phyloP scores from a whole-genome alignment of 2,888 invertebrate genomes.

The Mellilla xanthometata region DNA sequence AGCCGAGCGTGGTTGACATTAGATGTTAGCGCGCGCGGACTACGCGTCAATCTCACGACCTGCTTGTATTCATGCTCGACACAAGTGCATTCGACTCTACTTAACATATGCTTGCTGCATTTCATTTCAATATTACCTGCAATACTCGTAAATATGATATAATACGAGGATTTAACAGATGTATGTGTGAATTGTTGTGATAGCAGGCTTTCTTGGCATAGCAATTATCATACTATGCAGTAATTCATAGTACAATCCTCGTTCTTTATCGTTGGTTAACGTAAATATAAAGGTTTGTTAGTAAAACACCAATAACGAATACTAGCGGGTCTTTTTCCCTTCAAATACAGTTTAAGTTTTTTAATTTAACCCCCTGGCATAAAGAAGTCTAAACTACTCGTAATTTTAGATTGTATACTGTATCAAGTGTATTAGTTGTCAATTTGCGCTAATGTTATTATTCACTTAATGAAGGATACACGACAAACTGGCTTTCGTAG shows the following conservation, averaged over 20 bases:
- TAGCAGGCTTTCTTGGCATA: constrained; percentile 2
- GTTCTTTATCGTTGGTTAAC: too few relatives aligned
- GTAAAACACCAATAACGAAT: too few relatives aligned
- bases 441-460: constrained; percentile 55
- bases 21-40: constrained; percentile 38
- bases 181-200: constrained; percentile 22
- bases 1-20: constrained; percentile 40
- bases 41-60: constrained; percentile 34
- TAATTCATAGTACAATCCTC: neutral
- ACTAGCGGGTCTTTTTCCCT: too few relatives aligned
- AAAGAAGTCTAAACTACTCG: too few relatives aligned
- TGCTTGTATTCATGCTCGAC: constrained; percentile 24
- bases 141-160: constrained; percentile 30
- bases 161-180: constrained; percentile 28
- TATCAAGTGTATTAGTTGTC: constrained; percentile 47
- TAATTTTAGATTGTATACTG: too few relatives aligned
- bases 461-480: constrained; percentile 60
- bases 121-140: constrained; percentile 25
- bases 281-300: too few relatives aligned
- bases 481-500: constrained; percentile 59
- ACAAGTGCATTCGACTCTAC: constrained; percentile 28
- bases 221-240: constrained; percentile 12
- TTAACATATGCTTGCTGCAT: constrained; percentile 24
- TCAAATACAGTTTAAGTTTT: too few relatives aligned
- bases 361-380: too few relatives aligned